A percentile compares a stretch with the other conserved stretches of the same genome.
These are phyloP conservation scores for Oxyteleia sp. DNA, from an alignment of 2,888 invertebrate species.

Conservation along the genomic window DNA sequence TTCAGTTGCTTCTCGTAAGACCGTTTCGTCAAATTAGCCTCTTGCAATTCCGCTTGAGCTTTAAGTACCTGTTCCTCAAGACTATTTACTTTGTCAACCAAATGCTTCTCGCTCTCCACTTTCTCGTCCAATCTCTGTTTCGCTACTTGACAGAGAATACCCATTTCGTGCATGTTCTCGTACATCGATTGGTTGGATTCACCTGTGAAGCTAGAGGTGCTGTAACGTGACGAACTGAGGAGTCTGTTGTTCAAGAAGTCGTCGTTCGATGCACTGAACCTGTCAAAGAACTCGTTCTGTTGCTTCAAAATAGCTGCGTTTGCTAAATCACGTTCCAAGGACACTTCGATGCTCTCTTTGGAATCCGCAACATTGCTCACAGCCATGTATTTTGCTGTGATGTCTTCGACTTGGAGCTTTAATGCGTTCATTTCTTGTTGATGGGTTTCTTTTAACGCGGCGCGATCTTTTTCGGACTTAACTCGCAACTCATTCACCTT, in stretches of 20 bases:
- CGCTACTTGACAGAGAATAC: conserved; percentile 81
- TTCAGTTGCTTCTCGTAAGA: conserved; percentile 85
- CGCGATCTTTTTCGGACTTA: conserved; percentile 75
- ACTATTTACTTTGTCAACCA: conserved; percentile 88
- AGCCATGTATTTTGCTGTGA: conserved; percentile 84
- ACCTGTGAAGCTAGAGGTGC: conserved; percentile 80
- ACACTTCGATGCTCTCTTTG: conserved; percentile 85
- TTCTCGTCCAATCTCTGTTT: conserved; percentile 84
- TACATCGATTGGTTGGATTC: conserved; percentile 84
- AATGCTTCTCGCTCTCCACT: conserved; percentile 87
- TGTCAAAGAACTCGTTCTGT: conserved; percentile 82
- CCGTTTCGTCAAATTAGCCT: conserved; percentile 81
- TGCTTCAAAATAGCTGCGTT: conserved; percentile 80
- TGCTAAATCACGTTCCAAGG: conserved; percentile 83
- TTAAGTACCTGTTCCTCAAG: conserved; percentile 88
- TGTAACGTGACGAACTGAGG: conserved; percentile 77
- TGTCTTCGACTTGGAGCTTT: conserved; percentile 83
- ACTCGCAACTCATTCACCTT: conserved; percentile 76
- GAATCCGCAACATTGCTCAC: conserved; percentile 83
- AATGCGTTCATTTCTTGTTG: conserved; percentile 80
- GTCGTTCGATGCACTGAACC: conserved; percentile 82
- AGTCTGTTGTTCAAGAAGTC: conserved; percentile 78
- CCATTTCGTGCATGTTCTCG: conserved; percentile 83
- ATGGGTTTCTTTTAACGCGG: conserved; percentile 76
- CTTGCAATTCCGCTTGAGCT: conserved; percentile 79